Conservation (phyloP, 2,888 invertebrate species). For the Tetranychus truncatus region DNA sequence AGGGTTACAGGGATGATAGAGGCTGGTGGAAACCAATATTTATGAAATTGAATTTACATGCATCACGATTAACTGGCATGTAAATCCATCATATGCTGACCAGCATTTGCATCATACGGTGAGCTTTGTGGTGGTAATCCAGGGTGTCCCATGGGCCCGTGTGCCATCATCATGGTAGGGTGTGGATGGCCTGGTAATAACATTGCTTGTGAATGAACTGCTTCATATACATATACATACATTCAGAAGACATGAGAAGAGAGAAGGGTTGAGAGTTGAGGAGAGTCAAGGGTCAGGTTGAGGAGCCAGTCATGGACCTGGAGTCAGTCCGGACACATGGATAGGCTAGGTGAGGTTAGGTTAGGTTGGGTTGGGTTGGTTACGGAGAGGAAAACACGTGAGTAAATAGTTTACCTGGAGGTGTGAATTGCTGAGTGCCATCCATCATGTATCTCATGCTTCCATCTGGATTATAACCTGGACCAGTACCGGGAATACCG, state of each 20-base stretch:
- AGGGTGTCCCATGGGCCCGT: conserved; percentile 33
- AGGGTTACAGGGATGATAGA: not conserved
- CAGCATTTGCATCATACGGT: conserved; percentile 30
- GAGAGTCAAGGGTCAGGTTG: not conserved
- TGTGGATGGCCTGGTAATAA: conserved; percentile 37
- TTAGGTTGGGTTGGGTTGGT: not conserved
- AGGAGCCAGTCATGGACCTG: not conserved
- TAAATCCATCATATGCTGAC: conserved; percentile 30
- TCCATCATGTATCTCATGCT: conserved; percentile 93
- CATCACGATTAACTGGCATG: conserved; percentile 28
- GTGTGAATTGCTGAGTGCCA: conserved; percentile 69
- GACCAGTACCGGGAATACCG: conserved; percentile 25
- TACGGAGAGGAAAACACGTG: not conserved
- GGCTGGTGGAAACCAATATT: not conserved
- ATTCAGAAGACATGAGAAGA: too few species aligned
- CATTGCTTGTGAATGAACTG: conserved; percentile 37
- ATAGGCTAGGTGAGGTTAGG: not conserved
- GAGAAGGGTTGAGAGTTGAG: not conserved
- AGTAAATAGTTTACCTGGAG: conserved; percentile 39
- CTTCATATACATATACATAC: too few species aligned
- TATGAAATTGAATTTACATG: not conserved
- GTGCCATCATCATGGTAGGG: conserved; percentile 37
- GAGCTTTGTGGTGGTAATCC: conserved; percentile 36
- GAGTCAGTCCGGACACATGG: not conserved
- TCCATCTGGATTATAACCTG: conserved; percentile 82